Conservation (phyloP, 2,888 invertebrate species). For the Cephonodes hylas region DNA sequence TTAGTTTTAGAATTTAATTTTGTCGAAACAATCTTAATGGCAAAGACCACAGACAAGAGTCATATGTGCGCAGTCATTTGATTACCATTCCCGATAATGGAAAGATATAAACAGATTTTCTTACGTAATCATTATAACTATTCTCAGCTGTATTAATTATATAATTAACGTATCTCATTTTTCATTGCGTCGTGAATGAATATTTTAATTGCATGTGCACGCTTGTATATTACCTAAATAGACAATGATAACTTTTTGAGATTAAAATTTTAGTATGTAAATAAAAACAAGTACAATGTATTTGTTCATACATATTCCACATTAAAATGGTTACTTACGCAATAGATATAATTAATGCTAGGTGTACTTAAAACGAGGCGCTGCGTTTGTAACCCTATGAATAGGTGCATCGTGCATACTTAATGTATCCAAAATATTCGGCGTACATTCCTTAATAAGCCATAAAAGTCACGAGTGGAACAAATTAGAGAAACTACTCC, state of each 20-base stretch:
- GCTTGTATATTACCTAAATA: background rate
- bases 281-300: too few relatives aligned
- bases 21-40: background rate
- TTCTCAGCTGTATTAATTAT: background rate
- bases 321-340: background rate
- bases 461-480: conserved; percentile 6
- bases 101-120: background rate
- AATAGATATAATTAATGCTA: background rate
- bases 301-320: background rate
- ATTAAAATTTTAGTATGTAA: too few relatives aligned
- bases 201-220: background rate
- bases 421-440: background rate
- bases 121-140: background rate
- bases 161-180: background rate
- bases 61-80: background rate
- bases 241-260: background rate
- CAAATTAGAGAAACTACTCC: conserved; percentile 2
- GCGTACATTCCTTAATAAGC: background rate
- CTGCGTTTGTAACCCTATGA: background rate
- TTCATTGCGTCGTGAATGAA: background rate
- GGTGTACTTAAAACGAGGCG: background rate
- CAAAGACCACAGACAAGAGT: background rate
- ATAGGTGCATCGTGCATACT: background rate
- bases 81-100: background rate
- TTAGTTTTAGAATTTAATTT: background rate